phyloP scores from a whole-genome alignment of 2,888 invertebrate genomes.

The Halocaridina rubra region DNA sequence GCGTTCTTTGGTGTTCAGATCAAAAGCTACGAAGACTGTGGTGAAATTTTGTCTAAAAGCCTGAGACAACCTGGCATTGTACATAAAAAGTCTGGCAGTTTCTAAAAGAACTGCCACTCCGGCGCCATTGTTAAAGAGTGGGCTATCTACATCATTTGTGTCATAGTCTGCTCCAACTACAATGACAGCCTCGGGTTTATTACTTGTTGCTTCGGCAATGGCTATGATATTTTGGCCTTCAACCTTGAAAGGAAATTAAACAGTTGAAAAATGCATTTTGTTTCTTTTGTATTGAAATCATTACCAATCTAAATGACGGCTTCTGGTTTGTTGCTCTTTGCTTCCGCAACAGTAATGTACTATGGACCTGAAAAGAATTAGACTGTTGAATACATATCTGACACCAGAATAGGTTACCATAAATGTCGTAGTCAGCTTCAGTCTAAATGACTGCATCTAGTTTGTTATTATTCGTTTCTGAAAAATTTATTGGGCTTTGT shows the following conservation, averaged over 20 bases:
- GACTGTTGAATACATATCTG: too few species aligned
- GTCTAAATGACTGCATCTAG: too few species aligned
- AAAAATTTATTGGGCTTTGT: too few species aligned
- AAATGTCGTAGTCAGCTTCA: too few species aligned
- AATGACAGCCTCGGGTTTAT: conserved; percentile 12
- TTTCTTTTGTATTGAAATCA: too few species aligned
- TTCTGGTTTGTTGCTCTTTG: too few species aligned
- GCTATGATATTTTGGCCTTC: conserved; percentile 45
- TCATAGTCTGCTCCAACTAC: conserved; percentile 54
- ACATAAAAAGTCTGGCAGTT: conserved; percentile 10
- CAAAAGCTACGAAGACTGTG: conserved; percentile 51
- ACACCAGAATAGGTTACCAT: too few species aligned
- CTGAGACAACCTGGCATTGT: conserved; percentile 14
- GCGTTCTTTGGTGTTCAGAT: conserved; percentile 51
- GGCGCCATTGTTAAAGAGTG: conserved; percentile 34
- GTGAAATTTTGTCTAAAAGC: conserved; percentile 25
- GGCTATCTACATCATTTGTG: conserved; percentile 7
- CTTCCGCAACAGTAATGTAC: too few species aligned
- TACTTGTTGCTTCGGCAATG: conserved; percentile 1
- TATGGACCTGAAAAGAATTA: too few species aligned
- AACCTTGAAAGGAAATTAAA: conserved; percentile 20
- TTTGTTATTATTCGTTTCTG: too few species aligned
- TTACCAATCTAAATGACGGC: too few species aligned
- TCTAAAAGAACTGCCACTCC: conserved; percentile 49
- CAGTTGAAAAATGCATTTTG: too few species aligned